Evolutionary conservation across 2,888 invertebrate genomes (phyloP).

Genomic region (Gymnocheta viridis): DNA sequence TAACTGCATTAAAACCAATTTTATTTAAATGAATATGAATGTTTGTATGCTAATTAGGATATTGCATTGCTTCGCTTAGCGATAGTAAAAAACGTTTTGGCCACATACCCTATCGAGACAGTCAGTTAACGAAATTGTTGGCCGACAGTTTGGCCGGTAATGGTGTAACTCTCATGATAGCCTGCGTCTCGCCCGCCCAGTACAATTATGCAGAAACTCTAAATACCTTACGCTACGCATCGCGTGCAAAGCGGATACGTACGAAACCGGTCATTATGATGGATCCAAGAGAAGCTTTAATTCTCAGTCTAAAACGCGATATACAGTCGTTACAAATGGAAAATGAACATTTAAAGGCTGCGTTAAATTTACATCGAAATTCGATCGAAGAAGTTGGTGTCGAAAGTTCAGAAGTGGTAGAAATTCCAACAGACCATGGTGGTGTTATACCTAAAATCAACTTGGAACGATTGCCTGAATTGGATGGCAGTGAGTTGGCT

Average conservation of each 20-base stretch:
- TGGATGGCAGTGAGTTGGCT: constrained; percentile 90
- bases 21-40: not conserved
- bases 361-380: constrained; percentile 86
- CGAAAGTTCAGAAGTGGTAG: constrained; percentile 44
- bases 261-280: constrained; percentile 96
- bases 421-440: constrained; percentile 67
- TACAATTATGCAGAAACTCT: constrained; percentile 93
- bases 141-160: constrained; percentile 97
- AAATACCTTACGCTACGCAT: constrained; percentile 95
- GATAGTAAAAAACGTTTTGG: constrained; percentile 89
- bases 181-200: constrained; percentile 95
- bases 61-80: constrained; percentile 96
- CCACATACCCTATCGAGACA: constrained; percentile 97
- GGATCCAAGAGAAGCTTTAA: constrained; percentile 96
- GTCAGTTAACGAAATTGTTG: constrained; percentile 94
- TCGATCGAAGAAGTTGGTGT: constrained; percentile 75
- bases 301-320: constrained; percentile 93
- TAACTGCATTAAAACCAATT: not conserved
- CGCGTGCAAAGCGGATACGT: constrained; percentile 94
- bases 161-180: constrained; percentile 97
- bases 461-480: constrained; percentile 87
- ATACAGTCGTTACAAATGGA: constrained; percentile 92
- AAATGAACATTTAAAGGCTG: constrained; percentile 92
- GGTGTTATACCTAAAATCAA: constrained; percentile 85
- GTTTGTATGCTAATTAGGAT: constrained; percentile 85